These are phyloP conservation scores for Seriola dumerili DNA, from an alignment of 2,113 vertebrate species.

Conservation along the genomic window DNA sequence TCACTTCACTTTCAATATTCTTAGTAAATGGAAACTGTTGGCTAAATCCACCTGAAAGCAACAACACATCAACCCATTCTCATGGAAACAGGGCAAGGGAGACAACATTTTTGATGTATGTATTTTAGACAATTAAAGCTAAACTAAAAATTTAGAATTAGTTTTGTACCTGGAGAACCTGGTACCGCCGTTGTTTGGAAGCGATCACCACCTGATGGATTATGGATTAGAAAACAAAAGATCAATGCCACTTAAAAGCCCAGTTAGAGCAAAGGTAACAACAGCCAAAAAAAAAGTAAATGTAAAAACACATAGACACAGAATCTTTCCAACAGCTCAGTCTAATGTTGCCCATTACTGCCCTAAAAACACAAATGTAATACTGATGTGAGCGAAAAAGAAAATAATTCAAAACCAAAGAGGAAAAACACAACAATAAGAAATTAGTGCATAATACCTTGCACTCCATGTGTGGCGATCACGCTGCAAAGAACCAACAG, in stretches of 20 bases:
- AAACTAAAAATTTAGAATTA: background rate
- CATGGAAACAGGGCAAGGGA: background rate
- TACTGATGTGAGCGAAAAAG: background rate
- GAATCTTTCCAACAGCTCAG: background rate
- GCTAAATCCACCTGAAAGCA: background rate
- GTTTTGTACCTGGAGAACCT: background rate
- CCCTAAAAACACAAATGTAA: slow-evolving; percentile 1
- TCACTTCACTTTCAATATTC: background rate
- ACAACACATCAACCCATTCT: background rate
- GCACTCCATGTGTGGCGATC: slow-evolving; percentile 31
- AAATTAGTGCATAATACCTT: slow-evolving; percentile 56
- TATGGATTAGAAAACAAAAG: slow-evolving; percentile 1
- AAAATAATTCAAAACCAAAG: background rate
- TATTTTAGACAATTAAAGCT: background rate
- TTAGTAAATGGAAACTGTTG: background rate
- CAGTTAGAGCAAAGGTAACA: background rate
- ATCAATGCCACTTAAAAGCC: background rate
- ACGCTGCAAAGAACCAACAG: slow-evolving; percentile 62
- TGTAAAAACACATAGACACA: background rate
- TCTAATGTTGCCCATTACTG: background rate
- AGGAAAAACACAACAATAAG: background rate
- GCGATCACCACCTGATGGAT: slow-evolving; percentile 22
- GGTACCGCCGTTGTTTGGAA: fast-evolving
- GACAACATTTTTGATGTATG: background rate
- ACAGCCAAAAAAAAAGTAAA: background rate